Conservation (phyloP, 1,140 invertebrate species). For the Acyrthosiphon pisum region DNA sequence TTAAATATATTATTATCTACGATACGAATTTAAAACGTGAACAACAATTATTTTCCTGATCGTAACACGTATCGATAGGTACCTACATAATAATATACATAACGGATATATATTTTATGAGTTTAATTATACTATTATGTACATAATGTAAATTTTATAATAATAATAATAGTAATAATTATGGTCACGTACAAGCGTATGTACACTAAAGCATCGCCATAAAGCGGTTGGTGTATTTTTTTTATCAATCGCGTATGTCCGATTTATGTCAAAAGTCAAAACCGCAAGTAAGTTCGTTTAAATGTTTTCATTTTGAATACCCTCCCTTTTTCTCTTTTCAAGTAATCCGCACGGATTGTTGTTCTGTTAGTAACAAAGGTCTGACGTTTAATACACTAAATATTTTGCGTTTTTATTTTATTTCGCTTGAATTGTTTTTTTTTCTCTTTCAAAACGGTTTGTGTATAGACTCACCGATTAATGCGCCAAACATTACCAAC, state of each 20-base stretch:
- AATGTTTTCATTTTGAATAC: not conserved
- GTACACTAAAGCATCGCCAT: not conserved
- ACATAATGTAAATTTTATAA: too few species aligned
- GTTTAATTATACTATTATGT: too few species aligned
- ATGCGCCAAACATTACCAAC: not conserved
- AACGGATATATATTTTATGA: too few species aligned
- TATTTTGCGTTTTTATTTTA: not conserved
- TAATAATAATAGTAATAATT: too few species aligned
- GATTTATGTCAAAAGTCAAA: not conserved
- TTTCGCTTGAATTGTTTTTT: not conserved
- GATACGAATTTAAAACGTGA: not conserved
- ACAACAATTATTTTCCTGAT: too few species aligned
- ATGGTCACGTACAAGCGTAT: not conserved
- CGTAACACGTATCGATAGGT: too few species aligned
- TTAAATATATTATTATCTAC: not conserved
- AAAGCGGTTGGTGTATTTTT: not conserved
- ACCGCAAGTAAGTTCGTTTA: not conserved
- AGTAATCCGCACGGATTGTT: not conserved
- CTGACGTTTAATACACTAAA: not conserved
- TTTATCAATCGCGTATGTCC: not conserved
- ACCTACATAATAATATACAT: too few species aligned
- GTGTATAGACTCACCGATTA: not conserved
- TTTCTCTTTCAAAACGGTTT: not conserved
- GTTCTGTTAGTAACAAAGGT: not conserved
- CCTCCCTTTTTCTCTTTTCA: not conserved